A percentile compares a stretch with the other conserved stretches of the same genome.
These are phyloP conservation scores for Microcebus tavaratra DNA, from an alignment of 2,113 vertebrate species.

Conservation along the genomic window DNA sequence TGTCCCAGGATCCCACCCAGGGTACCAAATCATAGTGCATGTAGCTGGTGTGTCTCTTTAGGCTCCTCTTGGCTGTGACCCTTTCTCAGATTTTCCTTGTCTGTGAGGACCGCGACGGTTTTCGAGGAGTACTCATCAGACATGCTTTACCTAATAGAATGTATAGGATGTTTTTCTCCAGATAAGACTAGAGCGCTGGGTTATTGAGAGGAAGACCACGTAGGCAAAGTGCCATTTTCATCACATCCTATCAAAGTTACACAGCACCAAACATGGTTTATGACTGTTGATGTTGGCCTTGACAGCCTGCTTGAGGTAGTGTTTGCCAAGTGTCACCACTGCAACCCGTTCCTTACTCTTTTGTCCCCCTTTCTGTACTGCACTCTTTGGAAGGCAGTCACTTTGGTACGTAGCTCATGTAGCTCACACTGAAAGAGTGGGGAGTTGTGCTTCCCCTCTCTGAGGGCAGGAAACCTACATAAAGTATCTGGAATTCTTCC, in stretches of 20 bases:
- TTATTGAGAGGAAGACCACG: not conserved
- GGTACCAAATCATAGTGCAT: not conserved
- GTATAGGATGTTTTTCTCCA: not conserved
- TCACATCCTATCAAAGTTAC: not conserved
- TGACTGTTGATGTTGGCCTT: too few species aligned
- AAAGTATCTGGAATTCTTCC: not conserved
- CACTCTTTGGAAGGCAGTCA: not conserved
- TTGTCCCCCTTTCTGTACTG: not conserved
- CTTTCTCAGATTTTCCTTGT: not conserved
- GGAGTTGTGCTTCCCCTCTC: not conserved
- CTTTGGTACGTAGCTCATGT: not conserved
- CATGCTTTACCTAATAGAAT: not conserved
- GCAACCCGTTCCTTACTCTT: too few species aligned
- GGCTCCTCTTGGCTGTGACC: not conserved
- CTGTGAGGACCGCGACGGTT: not conserved
- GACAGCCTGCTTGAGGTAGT: too few species aligned
- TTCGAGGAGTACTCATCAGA: not conserved
- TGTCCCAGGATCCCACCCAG: not conserved
- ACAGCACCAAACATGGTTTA: too few species aligned
- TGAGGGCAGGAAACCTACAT: not conserved
- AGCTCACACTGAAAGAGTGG: not conserved
- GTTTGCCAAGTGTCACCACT: not conserved
- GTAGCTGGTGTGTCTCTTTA: not conserved
- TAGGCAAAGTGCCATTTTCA: not conserved
- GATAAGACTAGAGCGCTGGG: not conserved